Evolutionary conservation across 2,888 invertebrate genomes (phyloP), one percentile per base, ranked within the genome.

Genomic region (Eristalis pertinax): DNA sequence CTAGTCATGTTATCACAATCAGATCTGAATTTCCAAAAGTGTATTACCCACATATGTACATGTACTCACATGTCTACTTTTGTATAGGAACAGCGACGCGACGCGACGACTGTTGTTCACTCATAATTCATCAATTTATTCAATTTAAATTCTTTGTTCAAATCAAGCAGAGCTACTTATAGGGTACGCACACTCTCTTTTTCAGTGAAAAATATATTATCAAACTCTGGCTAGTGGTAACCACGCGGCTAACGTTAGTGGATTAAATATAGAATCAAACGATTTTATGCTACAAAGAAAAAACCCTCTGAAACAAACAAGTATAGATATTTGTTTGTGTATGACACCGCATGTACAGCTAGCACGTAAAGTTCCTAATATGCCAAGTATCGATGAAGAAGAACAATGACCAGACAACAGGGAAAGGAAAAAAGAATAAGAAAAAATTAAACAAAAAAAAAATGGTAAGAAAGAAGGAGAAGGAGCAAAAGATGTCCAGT

Each of bases 11-110:
- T 22, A 32, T 80, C 79, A 80, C 84, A 87, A 87, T 87, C 78
- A 87, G 87, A 87, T 87, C 87, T 87, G 87, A 84, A 76, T 87
- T 87, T 84, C 79, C 87, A 87, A 84, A 87, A 87, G 84, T 80
- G 79, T 73, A 80, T 84, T 87, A 87, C 84, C 84, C 73, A 87
- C 75, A 83, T 64, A n/a, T n/a, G n/a, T n/a, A 5, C 5, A 50
- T 4, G 10, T 8, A 38, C 38, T 1, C 2, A n/a, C 22, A 1
- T n/a, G 29, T 29, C 8, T 29, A 29, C 10, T 2, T 32, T 15
- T 8, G 5, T 19, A 15, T 26, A 11, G 13, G 4, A 38, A 35
- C 73, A 82, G 73, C 74, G 50, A 5, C 29, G 29, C n/a, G 4
- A 26, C 2, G 2, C 26, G 26, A 75, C 60, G 74, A 76, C 72